Percentiles rank a stretch among this genome's conserved stretches.
These are phyloP conservation scores for Acanthosepion esculentum DNA, from an alignment of 2,888 invertebrate species.

Conservation along the genomic window DNA sequence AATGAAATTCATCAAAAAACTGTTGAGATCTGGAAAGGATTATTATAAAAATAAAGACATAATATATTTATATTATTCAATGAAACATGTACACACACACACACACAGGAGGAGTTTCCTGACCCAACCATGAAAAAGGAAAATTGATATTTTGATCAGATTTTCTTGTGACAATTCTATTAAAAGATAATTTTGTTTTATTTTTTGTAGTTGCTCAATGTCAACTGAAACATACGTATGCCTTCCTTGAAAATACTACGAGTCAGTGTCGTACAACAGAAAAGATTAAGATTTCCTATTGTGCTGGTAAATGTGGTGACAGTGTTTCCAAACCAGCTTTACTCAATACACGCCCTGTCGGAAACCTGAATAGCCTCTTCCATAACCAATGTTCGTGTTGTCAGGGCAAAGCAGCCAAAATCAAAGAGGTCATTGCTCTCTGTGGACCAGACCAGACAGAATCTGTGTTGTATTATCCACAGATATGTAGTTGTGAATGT, in stretches of 20 bases:
- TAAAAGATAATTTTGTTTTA: neutral
- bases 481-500: constrained; percentile 46
- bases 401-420: constrained; percentile 15
- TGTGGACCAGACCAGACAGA: constrained; percentile 34
- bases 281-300: constrained; percentile 6
- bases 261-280: constrained; percentile 37
- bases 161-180: no score
- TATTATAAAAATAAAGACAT: no score
- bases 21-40: no score
- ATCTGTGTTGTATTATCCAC: constrained; percentile 35
- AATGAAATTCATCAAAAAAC: no score
- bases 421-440: constrained; percentile 36
- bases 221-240: constrained; percentile 14
- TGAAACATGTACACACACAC: no score
- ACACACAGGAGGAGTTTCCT: no score
- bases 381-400: constrained; percentile 23
- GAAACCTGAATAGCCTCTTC: neutral
- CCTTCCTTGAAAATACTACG: neutral
- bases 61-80: no score
- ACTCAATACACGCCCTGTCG: neutral
- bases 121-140: no score
- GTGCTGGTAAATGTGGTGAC: constrained; percentile 34
- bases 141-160: no score
- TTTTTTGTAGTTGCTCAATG: neutral
- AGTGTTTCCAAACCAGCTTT: neutral